Evolutionary conservation across 2,113 vertebrate species (phyloP).

Genomic region (Pollimyrus isidori): DNA sequence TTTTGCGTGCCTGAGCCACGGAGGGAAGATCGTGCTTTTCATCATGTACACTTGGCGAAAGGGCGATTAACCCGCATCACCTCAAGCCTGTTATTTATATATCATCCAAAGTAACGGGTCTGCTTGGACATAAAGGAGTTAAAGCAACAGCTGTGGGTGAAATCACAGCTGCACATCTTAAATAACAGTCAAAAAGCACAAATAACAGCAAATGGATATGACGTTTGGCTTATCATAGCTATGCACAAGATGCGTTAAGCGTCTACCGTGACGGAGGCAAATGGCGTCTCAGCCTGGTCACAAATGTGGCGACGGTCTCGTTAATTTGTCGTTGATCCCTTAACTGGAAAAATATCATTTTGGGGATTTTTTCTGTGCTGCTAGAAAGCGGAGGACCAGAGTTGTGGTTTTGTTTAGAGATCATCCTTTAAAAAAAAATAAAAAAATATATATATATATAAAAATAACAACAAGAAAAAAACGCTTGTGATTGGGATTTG

Average conservation of each 20-base stretch:
- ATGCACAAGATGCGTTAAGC: not conserved
- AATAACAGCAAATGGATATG: not conserved
- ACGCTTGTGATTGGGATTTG: not conserved
- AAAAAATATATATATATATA: no score
- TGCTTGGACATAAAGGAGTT: not conserved
- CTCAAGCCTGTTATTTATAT: not conserved
- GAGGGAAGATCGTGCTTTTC: not conserved
- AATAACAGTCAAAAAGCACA: not conserved
- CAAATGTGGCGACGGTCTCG: not conserved
- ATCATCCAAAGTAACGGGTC: not conserved
- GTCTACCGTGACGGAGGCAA: not conserved
- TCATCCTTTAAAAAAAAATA: not conserved
- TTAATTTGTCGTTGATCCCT: not conserved
- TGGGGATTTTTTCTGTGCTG: not conserved
- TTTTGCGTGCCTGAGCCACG: not conserved
- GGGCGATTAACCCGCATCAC: not conserved
- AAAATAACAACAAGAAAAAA: not conserved
- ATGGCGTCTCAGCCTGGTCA: not conserved
- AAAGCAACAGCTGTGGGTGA: not conserved
- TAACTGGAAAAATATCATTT: not conserved
- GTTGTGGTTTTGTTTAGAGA: not conserved
- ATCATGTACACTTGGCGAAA: not conserved
- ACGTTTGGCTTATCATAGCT: not conserved
- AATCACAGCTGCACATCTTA: not conserved
- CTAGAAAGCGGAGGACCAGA: not conserved